Evolutionary conservation across 2,113 vertebrate species (phyloP), one percentile per base, ranked within the genome.

Genomic region (Cheilinus undulatus): DNA sequence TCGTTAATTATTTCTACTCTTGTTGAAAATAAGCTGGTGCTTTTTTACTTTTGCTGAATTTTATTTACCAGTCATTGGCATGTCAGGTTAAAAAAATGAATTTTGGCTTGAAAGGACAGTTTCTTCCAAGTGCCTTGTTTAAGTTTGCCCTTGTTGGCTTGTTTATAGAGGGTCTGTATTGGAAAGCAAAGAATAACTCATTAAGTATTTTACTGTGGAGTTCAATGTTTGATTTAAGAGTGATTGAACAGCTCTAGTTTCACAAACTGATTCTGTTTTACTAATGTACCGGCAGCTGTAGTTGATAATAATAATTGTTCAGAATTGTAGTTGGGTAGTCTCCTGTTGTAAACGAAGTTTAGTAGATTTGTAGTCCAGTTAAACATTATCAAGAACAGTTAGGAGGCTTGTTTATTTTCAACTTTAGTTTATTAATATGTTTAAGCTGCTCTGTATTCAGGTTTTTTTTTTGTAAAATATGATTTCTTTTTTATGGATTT

Each of bases 91-190:
- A 74, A 67, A 30, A 43, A 49, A 3, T 46, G 42, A 15, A 4
- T 57, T 59, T 66, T 62, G n/a, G 46, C 45, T 38, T 73, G 17
- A 34, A 53, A 61, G 27, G 13, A 20, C 20, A 56, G 24, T 3
- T 69, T 19, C 23, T 36, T 66, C 56, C 34, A 69, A 69, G 49
- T 66, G 32, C 53, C 74, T 79, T 71, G 27, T 69, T 61, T 69
- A 24, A 83, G 67, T 61, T 24, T 19, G n/a, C 36, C 50, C 34
- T 22, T 54, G 50, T 67, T 60, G 38, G 20, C 28, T 58, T 28
- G 59, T 58, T 52, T 64, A 51, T 64, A 50, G 27, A 10, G 6
- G 27, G n/a, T 23, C 56, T 20, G 11, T 66, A 62, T 53, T 17
- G 2, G 5, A 69, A 73, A 64, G 26, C 22, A 46, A 28, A 51